Evolutionary conservation across 2,888 invertebrate genomes (phyloP), one percentile per base, ranked within the genome.

Genomic region (Heteropelma amictum): DNA sequence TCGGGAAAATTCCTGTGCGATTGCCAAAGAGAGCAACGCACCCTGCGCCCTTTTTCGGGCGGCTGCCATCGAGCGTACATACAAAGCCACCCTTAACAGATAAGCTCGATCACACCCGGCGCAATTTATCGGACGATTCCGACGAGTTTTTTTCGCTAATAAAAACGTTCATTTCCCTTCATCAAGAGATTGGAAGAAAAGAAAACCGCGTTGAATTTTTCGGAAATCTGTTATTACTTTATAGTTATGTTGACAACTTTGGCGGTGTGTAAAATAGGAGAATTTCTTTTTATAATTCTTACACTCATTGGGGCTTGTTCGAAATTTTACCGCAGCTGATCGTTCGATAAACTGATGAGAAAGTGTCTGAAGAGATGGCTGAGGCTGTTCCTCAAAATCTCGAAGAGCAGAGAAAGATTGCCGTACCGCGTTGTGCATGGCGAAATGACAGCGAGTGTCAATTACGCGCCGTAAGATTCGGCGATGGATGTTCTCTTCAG

Each of bases 11-110:
- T 53, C 58, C 64, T 65, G 68, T 51, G 38, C 65, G 49, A 61
- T 68, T 76, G 76, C 79, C 77, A 76, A 77, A 77, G 72, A 77
- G 79, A 79, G 77, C 79, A 79, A 77, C 76, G 79, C 72, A 79
- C 79, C 74, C 76, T 64, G 71, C 68, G 35, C 45, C 28, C 35
- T 30, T 61, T 68, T 49, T 47, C 61, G 68, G 58, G 65, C 60
- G 65, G 65, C 63, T 40, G 49, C 38, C 70, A 45, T 26, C 26
- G 21, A 40, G 42, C 42, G 21, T 23, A 23, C 19, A 35, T 35
- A 23, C 30, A 58, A 21, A 72, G 19, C 17, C 45, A 30, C 35
- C 49, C 51, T 45, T 21, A 14, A 28, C 1, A 40, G 14, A 28
- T 42, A n/a, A 26, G 47, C 40, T 5, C 56, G 33, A 8, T 30